These are phyloP conservation scores for Anaspis maculata DNA, from an alignment of 2,888 invertebrate species.

Conservation along the genomic window DNA sequence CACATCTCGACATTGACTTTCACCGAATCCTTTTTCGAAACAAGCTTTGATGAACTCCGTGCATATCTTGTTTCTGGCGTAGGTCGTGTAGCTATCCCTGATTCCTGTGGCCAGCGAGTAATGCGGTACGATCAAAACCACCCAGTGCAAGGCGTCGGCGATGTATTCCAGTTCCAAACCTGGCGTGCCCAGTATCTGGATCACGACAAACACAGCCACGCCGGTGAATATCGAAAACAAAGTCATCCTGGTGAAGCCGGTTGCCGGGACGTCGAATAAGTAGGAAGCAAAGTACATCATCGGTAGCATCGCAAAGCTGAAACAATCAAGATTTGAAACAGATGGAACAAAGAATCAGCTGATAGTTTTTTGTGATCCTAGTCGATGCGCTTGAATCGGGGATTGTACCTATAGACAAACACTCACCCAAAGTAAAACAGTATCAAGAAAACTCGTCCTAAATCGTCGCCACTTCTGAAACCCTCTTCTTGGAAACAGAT, in stretches of 20 bases:
- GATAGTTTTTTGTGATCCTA: too few relatives aligned
- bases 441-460: conserved; percentile 54
- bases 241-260: conserved; percentile 65
- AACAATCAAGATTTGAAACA: too few relatives aligned
- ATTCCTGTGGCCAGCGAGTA: conserved; percentile 50
- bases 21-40: conserved; percentile 5
- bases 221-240: conserved; percentile 68
- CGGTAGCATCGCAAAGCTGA: conserved; percentile 66
- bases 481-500: conserved; percentile 59
- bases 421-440: conserved; percentile 61
- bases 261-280: conserved; percentile 62
- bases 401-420: too few relatives aligned
- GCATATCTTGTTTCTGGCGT: conserved; percentile 21
- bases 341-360: too few relatives aligned
- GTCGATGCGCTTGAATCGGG: too few relatives aligned
- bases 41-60: conserved; percentile 10
- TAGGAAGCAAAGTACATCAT: conserved; percentile 62
- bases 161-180: conserved; percentile 50
- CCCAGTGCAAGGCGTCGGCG: conserved; percentile 53
- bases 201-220: conserved; percentile 60
- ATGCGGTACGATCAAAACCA: conserved; percentile 65
- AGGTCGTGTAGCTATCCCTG: conserved; percentile 33
- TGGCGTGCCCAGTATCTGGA: conserved; percentile 57
- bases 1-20: conserved; percentile 32
- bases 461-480: conserved; percentile 44